A percentile compares a stretch with the other conserved stretches of the same genome.
These are phyloP conservation scores for Tenualosa thibaudeaui DNA, from an alignment of 2,797 vertebrate species.

Conservation along the genomic window DNA sequence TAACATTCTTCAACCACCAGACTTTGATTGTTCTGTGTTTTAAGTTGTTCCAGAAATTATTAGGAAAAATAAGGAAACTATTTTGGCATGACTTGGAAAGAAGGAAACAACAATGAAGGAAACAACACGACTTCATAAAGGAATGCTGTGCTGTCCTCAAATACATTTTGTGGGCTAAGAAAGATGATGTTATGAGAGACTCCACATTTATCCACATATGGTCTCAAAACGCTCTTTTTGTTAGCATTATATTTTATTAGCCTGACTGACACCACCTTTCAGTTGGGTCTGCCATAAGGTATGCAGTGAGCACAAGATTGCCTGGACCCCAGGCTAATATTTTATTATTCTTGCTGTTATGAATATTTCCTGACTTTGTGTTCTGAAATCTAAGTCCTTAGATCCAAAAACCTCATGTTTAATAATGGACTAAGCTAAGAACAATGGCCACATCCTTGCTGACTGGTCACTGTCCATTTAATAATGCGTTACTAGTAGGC, in stretches of 20 bases:
- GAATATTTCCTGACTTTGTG: neutral
- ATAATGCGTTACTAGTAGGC: neutral
- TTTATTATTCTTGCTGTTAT: neutral
- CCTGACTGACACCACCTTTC: too few relatives aligned
- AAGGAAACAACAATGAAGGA: neutral
- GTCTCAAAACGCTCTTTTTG: neutral
- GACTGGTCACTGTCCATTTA: neutral
- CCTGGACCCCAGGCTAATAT: neutral
- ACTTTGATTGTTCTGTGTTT: neutral
- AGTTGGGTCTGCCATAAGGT: too few relatives aligned
- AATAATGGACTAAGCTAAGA: neutral
- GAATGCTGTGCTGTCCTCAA: neutral
- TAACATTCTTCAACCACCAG: neutral
- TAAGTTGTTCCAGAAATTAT: neutral
- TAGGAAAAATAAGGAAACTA: constrained; percentile 3
- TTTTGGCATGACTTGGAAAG: constrained; percentile 2
- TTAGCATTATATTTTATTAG: neutral
- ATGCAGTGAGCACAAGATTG: too few relatives aligned
- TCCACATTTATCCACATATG: neutral
- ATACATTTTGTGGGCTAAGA: neutral
- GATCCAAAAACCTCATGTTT: neutral
- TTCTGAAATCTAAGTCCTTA: neutral
- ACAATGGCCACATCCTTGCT: neutral
- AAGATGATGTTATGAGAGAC: neutral
- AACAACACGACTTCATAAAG: neutral